phyloP scores from a whole-genome alignment of 2,113 vertebrate genomes.

The Aleadryas rufinucha region DNA sequence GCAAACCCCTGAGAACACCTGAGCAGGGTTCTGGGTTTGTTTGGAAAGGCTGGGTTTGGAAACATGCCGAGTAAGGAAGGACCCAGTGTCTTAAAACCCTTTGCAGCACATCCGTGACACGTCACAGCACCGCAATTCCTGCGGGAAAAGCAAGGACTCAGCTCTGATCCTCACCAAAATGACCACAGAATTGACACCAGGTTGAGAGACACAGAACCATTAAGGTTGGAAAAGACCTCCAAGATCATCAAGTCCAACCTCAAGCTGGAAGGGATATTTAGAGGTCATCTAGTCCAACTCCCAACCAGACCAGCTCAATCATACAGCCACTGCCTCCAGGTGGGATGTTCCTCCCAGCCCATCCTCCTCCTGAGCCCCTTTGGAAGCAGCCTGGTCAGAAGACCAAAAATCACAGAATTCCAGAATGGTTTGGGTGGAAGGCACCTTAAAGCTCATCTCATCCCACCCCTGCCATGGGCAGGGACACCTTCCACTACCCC shows the following conservation, averaged over 20 bases:
- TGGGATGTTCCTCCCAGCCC: not conserved
- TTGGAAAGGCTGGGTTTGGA: not conserved
- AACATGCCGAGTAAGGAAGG: not conserved
- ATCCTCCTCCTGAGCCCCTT: not conserved
- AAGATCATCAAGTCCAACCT: not conserved
- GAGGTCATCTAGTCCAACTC: not conserved
- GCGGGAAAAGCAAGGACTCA: rapidly evolving
- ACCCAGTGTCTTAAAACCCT: not conserved
- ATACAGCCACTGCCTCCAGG: not conserved
- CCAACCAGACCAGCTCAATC: not conserved
- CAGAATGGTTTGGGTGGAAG: not conserved
- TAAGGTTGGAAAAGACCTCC: not conserved
- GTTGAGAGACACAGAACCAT: not conserved
- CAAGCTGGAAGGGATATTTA: not conserved
- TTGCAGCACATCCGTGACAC: rapidly evolving
- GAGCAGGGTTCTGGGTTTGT: not conserved
- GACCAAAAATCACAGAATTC: not conserved
- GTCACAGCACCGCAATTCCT: not conserved
- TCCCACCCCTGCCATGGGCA: rapidly evolving
- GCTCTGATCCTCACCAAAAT: not conserved
- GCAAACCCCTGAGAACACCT: not conserved
- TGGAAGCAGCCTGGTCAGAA: rapidly evolving
- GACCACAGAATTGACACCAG: not conserved
- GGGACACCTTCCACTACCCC: not conserved
- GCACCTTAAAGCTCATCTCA: not conserved